Base-by-base conservation (phyloP, 2,797 vertebrate genomes). In the Chaenodraco wilsoni region DNA sequence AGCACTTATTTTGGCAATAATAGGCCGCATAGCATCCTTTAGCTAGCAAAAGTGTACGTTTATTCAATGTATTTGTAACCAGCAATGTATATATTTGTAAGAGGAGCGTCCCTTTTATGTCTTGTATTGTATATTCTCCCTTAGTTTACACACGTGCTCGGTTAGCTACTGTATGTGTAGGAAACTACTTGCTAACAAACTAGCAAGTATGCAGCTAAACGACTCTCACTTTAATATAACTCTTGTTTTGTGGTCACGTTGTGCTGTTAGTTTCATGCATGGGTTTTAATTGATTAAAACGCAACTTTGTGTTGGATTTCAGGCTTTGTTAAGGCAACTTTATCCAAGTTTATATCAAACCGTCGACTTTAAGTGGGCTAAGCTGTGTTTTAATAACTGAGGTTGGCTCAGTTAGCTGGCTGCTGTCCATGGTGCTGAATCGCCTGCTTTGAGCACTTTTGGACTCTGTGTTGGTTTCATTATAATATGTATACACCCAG, bases 341-440 rank as follows among this genome's bases (percentile, higher is more conserved):
- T 33, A 0, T 15, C 0, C 1, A 51, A 23, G 5, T 73, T 72
- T 56, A 19, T 0, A 15, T 0, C 6, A 11, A 31, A 9, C 0
- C 1, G 50, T 15, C 15, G 2, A 1, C 1, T 3, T 11, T 5
- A 37, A 7, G 1, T 37, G 15, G 54, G 1, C 3, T 3, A 10
- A 12, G 16, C 4, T 13, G 2, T 13, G 31, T 9, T 7, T 31
- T 8, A 12, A 12, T 14, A 3, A 6, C 61, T 0, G 44, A 50
- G 45, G 68, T 11, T 48, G 61, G 65, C 50, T 27, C 23, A 27
- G 23, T 69, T 23, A 15, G 4, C 56, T 79, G 85, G 78, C 33
- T 14, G 73, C 93, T 94, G 93, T 94, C 94, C 91, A 78, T 92
- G 92, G 93, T 94, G 72, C 93, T 94, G 91, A 93, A 84, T 14